phyloP scores from a whole-genome alignment of 1,140 invertebrate species.

The Calephelis nemesis region DNA sequence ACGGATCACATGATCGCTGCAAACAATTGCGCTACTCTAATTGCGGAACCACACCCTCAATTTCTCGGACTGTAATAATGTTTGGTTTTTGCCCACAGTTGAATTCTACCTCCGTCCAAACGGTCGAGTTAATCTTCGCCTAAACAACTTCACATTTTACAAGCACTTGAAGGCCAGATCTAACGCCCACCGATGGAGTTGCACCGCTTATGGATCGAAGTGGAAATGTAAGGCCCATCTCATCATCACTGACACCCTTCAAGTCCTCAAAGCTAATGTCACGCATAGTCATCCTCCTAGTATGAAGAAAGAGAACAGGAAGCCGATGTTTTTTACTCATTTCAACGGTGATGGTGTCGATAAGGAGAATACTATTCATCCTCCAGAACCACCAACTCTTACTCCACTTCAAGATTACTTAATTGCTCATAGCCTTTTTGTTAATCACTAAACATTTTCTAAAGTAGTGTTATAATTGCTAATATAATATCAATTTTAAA shows the following conservation, averaged over 20 bases:
- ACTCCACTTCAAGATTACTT: constrained; percentile 63
- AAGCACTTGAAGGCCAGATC: constrained; percentile 63
- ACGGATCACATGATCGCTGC: no score
- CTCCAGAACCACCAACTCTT: constrained; percentile 26
- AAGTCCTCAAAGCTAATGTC: constrained; percentile 65
- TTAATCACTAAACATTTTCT: constrained; percentile 27
- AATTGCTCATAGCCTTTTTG: constrained; percentile 64
- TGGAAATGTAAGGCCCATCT: constrained; percentile 71
- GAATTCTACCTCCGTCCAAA: constrained; percentile 67
- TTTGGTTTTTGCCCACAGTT: constrained; percentile 50
- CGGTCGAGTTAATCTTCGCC: constrained; percentile 65
- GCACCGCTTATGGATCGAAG: constrained; percentile 68
- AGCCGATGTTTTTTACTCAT: constrained; percentile 26
- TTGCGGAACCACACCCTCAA: no score
- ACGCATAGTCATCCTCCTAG: constrained; percentile 61
- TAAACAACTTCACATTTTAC: constrained; percentile 71
- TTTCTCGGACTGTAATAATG: not conserved
- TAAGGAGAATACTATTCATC: constrained; percentile 35
- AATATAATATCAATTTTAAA: no score
- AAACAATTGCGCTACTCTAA: no score
- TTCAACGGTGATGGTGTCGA: constrained; percentile 35
- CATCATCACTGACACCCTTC: constrained; percentile 64
- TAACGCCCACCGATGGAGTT: constrained; percentile 69
- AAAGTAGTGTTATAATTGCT: not conserved
- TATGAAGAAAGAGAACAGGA: constrained; percentile 42